A percentile compares a stretch with the other conserved stretches of the same genome.
Conservation (phyloP, 2,797 vertebrate species). For the Anisognathus igniventris region DNA sequence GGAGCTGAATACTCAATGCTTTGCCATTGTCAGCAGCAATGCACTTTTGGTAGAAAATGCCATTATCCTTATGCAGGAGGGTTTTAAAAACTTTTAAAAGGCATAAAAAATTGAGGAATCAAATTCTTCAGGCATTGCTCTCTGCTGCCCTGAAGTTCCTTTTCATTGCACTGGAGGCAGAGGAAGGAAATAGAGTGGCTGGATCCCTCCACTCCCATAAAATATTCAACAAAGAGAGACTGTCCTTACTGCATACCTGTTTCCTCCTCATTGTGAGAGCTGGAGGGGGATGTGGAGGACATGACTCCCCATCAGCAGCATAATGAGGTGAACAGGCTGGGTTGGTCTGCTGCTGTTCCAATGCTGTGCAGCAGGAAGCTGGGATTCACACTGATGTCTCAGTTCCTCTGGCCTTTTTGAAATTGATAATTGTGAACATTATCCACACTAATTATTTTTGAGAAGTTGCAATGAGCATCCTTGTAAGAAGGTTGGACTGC, state of each 20-base stretch:
- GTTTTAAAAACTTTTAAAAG: constrained; percentile 6
- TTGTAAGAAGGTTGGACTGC: neutral
- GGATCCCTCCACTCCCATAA: neutral
- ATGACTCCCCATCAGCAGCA: neutral
- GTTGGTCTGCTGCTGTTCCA: neutral
- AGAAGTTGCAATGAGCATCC: neutral
- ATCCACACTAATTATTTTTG: neutral
- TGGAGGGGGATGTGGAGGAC: neutral
- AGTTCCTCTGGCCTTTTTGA: neutral
- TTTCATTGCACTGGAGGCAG: neutral
- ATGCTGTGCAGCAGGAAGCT: neutral
- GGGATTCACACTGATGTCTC: neutral
- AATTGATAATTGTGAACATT: neutral
- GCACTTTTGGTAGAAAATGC: constrained; percentile 1
- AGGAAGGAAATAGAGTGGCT: neutral
- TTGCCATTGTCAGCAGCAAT: constrained; percentile 12
- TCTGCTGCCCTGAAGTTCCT: neutral
- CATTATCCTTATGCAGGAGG: neutral
- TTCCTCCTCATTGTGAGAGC: neutral
- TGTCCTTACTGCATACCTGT: neutral
- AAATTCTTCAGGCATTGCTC: neutral
- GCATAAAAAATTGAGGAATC: neutral
- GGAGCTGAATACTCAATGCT: neutral
- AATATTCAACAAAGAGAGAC: neutral
- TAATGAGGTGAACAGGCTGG: neutral